Conservation (phyloP, 2,113 vertebrate genomes). For the Tursiops truncatus region DNA sequence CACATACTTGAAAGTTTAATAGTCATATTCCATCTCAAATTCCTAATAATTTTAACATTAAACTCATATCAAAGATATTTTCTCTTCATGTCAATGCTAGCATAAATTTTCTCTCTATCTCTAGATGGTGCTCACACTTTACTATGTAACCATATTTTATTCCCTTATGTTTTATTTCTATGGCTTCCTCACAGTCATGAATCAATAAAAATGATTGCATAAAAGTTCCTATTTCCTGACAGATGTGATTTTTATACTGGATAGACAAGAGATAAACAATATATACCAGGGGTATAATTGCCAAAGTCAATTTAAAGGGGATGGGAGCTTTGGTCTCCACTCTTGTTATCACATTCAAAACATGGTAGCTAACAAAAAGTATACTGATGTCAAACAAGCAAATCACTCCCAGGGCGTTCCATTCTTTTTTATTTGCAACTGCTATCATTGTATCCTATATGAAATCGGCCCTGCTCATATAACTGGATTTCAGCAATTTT, state of each 20-base stretch:
- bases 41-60: conserved; percentile 7
- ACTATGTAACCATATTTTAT: conserved; percentile 58
- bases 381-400: conserved; percentile 20
- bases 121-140: conserved; percentile 33
- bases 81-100: conserved; percentile 52
- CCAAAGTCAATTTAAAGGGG: conserved; percentile 44
- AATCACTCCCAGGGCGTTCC: background rate
- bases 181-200: conserved; percentile 45
- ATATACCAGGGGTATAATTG: conserved; percentile 44
- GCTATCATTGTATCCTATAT: background rate
- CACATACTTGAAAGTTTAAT: background rate
- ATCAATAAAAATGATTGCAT: background rate
- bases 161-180: conserved; percentile 53
- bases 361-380: conserved; percentile 27
- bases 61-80: conserved; percentile 14
- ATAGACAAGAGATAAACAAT: conserved; percentile 29
- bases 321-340: background rate
- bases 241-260: conserved; percentile 51
- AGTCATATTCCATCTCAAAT: conserved; percentile 44
- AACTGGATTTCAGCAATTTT: conserved; percentile 38
- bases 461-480: background rate
- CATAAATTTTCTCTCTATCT: conserved; percentile 58
- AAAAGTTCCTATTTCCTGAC: conserved; percentile 55
- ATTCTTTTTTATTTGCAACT: conserved; percentile 38
- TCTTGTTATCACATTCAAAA: conserved; percentile 55